These are phyloP conservation scores for Volucella bombylans DNA, from an alignment of 2,888 invertebrate species.

Conservation along the genomic window DNA sequence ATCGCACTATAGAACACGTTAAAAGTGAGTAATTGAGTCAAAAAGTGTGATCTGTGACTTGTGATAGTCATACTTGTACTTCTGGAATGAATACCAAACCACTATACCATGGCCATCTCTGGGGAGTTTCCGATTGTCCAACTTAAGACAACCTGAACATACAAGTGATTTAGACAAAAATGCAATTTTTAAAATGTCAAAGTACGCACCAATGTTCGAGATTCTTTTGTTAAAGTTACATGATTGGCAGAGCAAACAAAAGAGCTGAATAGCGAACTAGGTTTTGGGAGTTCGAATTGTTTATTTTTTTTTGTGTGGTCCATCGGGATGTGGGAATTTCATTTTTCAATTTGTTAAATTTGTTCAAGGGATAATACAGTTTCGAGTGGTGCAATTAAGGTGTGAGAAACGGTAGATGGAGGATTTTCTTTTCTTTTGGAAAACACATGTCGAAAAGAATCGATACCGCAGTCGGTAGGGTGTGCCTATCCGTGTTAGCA, in stretches of 20 bases:
- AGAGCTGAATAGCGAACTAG: constrained; percentile 35
- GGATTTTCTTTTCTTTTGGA: not conserved
- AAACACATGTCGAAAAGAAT: constrained; percentile 48
- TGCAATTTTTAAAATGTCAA: constrained; percentile 58
- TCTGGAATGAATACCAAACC: constrained; percentile 13
- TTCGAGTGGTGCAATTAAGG: constrained; percentile 35
- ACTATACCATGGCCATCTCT: not conserved
- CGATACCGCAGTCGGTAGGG: not conserved
- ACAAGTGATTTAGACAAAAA: constrained; percentile 2
- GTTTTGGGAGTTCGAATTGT: not conserved
- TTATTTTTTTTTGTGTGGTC: constrained; percentile 22
- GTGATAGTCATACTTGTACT: constrained; percentile 26
- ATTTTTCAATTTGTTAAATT: constrained; percentile 19
- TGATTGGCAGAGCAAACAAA: constrained; percentile 42
- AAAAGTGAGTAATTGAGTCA: constrained; percentile 52
- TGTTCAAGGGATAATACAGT: constrained; percentile 30
- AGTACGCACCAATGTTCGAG: constrained; percentile 14
- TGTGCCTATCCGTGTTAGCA: constrained; percentile 19
- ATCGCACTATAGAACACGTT: constrained; percentile 19
- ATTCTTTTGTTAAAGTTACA: constrained; percentile 49
- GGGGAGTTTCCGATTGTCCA: constrained; percentile 10
- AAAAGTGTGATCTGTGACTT: constrained; percentile 40
- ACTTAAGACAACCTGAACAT: constrained; percentile 2
- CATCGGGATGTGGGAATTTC: constrained; percentile 60
- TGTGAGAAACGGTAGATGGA: constrained; percentile 41